Percentiles rank a stretch among this genome's conserved stretches.
Evolutionary conservation across 2,888 invertebrate species (phyloP).

Genomic region (Alloscopus bannaensis): DNA sequence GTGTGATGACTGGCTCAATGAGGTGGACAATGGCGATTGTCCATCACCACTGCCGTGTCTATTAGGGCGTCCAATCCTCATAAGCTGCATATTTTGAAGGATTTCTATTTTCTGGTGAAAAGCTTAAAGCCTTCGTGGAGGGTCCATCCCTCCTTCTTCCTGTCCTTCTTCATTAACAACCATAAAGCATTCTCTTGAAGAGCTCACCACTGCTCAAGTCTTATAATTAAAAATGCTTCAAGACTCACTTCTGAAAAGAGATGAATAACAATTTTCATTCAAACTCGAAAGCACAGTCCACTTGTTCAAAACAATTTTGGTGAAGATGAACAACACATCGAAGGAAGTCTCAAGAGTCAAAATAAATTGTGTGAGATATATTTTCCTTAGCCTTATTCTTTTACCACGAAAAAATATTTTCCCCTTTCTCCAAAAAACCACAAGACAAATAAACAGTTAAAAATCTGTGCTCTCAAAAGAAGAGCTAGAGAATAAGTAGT

Average conservation of each 20-base stretch:
- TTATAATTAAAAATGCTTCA: too few species aligned
- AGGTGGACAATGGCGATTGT: slow-evolving; percentile 60
- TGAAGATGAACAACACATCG: too few species aligned
- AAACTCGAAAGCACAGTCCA: too few species aligned
- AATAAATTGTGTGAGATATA: too few species aligned
- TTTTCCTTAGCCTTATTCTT: neutral
- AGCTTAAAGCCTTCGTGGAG: slow-evolving; percentile 48
- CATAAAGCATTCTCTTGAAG: slow-evolving; percentile 7
- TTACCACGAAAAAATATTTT: slow-evolving; percentile 34
- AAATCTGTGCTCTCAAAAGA: slow-evolving; percentile 36
- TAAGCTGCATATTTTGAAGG: too few species aligned
- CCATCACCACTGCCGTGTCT: slow-evolving; percentile 37
- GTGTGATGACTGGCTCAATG: slow-evolving; percentile 35
- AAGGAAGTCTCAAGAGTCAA: too few species aligned
- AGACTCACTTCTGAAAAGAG: too few species aligned
- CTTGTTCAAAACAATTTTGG: too few species aligned
- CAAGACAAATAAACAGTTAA: slow-evolving; percentile 68
- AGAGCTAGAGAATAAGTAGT: slow-evolving; percentile 27
- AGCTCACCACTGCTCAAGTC: too few species aligned
- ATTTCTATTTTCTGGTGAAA: too few species aligned
- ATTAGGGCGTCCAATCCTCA: too few species aligned
- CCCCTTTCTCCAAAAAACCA: slow-evolving; percentile 63
- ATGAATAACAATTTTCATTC: too few species aligned
- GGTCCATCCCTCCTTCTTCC: slow-evolving; percentile 29
- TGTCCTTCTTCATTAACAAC: slow-evolving; percentile 3